phyloP scores from a whole-genome alignment of 2,888 invertebrate species.

The Tipula unca region DNA sequence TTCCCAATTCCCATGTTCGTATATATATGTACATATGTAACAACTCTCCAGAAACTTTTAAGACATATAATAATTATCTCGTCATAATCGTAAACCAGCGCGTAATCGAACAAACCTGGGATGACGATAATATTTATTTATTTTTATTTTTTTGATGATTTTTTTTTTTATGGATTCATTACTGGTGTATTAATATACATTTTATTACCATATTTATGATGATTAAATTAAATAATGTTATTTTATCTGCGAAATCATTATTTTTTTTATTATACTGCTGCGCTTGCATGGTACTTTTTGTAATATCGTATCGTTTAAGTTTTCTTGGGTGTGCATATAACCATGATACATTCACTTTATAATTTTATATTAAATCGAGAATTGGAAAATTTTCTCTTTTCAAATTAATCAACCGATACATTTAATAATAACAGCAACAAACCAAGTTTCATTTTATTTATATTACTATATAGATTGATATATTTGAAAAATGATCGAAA shows the following conservation, averaged over 20 bases:
- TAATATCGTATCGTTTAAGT: not conserved
- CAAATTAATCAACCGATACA: not conserved
- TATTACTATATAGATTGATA: too few species aligned
- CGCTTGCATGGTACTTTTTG: not conserved
- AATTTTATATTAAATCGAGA: not conserved
- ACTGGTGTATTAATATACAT: not conserved
- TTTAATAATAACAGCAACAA: not conserved
- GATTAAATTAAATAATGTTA: conserved; percentile 8
- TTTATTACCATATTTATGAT: not conserved
- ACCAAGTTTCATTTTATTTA: not conserved
- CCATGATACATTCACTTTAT: not conserved
- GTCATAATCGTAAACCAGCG: not conserved
- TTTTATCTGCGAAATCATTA: not conserved
- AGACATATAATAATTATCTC: not conserved
- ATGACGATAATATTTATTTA: not conserved
- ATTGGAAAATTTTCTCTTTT: not conserved
- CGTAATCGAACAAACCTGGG: not conserved
- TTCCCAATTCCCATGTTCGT: not conserved
- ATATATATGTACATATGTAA: not conserved
- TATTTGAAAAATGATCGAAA: too few species aligned
- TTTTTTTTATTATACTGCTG: not conserved
- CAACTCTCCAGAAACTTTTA: not conserved
- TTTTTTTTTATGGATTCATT: not conserved
- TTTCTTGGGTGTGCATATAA: not conserved
- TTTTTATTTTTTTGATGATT: not conserved